Conservation (phyloP, 2,797 vertebrate species). For the Cuniculus paca region DNA sequence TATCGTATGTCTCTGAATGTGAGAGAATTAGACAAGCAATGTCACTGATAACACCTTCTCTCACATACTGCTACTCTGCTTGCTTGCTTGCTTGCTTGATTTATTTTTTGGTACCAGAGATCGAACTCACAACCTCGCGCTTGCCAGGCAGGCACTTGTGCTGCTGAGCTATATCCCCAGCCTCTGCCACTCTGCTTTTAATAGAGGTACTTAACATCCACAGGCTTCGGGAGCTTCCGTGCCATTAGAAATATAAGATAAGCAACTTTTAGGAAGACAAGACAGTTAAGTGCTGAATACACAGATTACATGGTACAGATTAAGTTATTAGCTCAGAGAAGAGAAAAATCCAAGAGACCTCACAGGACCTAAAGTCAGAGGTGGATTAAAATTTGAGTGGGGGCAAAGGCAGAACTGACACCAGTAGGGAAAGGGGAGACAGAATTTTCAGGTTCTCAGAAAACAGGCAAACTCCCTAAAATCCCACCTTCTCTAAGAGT, state of each 20-base stretch:
- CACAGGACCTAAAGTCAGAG: background rate
- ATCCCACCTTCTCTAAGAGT: background rate
- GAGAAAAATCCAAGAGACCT: background rate
- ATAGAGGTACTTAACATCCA: background rate
- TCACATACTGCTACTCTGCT: background rate
- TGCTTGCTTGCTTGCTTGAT: background rate
- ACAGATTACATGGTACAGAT: background rate
- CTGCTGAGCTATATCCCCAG: too few relatives aligned
- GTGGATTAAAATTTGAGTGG: background rate
- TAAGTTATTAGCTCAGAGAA: background rate
- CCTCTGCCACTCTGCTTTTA: background rate
- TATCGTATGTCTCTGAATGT: background rate
- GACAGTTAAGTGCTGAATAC: background rate
- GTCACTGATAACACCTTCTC: background rate
- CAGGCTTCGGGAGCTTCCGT: background rate
- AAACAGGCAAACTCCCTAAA: background rate
- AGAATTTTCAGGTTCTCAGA: background rate
- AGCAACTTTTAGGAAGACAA: constrained; percentile 7
- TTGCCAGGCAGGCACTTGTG: too few relatives aligned
- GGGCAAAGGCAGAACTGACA: background rate
- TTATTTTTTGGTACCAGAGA: too few relatives aligned
- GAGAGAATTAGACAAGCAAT: constrained; percentile 28
- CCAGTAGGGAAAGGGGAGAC: background rate
- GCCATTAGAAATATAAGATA: background rate
- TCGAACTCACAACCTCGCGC: too few relatives aligned